phyloP scores from a whole-genome alignment of 2,888 invertebrate genomes.

The Mesoligia furuncula region DNA sequence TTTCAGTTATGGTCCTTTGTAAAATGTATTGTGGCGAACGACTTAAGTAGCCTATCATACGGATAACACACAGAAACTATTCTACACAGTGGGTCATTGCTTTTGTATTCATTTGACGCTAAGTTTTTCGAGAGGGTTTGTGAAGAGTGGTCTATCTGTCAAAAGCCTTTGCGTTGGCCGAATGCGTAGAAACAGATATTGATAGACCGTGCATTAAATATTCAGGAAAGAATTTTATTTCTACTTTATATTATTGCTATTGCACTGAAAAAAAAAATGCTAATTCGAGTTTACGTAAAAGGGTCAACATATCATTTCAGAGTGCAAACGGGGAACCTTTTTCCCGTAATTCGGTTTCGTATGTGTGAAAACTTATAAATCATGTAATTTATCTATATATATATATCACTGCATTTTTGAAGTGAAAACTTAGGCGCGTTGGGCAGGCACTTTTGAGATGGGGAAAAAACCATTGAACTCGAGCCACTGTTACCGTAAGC shows the following conservation, averaged over 20 bases:
- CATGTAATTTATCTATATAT: too few species aligned
- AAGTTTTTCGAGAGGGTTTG: background rate
- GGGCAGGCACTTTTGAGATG: too few species aligned
- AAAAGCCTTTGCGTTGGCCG: background rate
- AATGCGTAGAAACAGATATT: background rate
- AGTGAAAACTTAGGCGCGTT: too few species aligned
- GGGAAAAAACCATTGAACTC: too few species aligned
- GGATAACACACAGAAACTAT: slow-evolving; percentile 35
- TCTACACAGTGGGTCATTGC: slow-evolving; percentile 7
- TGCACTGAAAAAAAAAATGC: background rate
- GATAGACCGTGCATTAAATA: slow-evolving; percentile 31
- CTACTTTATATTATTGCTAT: background rate
- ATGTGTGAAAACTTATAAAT: background rate
- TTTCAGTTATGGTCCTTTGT: background rate
- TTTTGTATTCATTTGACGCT: background rate
- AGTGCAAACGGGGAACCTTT: background rate
- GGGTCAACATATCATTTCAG: background rate
- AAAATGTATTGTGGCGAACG: background rate
- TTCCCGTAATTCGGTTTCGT: background rate
- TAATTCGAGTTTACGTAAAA: background rate
- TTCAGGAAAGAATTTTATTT: slow-evolving; percentile 1
- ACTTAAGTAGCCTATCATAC: slow-evolving; percentile 14
- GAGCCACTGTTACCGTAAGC: too few species aligned
- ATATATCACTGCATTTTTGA: background rate
- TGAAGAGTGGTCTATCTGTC: background rate